Percentiles rank a stretch among this genome's conserved stretches.
Conservation (phyloP, 2,113 vertebrate genomes). For the Calyptomena viridis region DNA sequence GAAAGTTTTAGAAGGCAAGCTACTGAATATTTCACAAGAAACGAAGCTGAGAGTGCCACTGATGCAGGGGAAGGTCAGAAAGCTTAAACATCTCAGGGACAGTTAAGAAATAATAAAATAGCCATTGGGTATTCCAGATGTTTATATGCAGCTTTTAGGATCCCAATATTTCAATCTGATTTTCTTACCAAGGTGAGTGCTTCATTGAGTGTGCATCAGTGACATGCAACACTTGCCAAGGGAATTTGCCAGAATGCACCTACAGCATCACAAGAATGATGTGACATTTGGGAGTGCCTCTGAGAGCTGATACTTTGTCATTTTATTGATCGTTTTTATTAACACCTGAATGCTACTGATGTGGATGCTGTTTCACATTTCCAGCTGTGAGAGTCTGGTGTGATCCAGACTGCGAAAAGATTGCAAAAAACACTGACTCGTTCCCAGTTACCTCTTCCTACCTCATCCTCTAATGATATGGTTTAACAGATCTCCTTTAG, state of each 20-base stretch:
- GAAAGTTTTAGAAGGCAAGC: slow-evolving; percentile 22
- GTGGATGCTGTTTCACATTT: background rate
- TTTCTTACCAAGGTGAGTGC: rapidly evolving
- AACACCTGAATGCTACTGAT: background rate
- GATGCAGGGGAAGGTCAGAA: slow-evolving; percentile 17
- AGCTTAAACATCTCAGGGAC: background rate
- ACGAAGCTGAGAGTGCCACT: background rate
- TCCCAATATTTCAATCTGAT: background rate
- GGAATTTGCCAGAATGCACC: background rate
- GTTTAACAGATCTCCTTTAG: background rate
- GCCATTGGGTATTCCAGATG: background rate
- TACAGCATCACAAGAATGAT: background rate
- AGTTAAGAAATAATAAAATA: slow-evolving; percentile 11
- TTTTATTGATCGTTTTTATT: background rate
- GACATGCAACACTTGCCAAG: background rate
- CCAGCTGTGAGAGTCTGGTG: rapidly evolving
- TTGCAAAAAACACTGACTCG: background rate
- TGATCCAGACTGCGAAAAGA: background rate
- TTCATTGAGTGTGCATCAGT: background rate
- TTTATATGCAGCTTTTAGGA: background rate
- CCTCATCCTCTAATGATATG: background rate
- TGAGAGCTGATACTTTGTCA: background rate
- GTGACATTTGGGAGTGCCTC: background rate
- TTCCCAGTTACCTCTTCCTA: background rate
- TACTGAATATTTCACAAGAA: slow-evolving; percentile 44